Conservation (phyloP, 2,888 invertebrate genomes). For the Julus scandinavius region DNA sequence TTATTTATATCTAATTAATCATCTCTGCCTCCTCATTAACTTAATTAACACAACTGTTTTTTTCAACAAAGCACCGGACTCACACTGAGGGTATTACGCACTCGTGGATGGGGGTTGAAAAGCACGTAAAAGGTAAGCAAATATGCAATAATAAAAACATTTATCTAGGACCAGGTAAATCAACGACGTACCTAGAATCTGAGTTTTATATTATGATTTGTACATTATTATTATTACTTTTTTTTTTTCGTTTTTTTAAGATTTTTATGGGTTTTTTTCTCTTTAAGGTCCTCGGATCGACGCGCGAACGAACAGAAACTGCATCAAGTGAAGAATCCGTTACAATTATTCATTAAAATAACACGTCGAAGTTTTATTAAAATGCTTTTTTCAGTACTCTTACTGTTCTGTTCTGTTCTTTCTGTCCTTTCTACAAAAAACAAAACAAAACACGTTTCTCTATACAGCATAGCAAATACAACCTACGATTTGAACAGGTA, state of each 20-base stretch:
- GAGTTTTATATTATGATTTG: conserved; percentile 39
- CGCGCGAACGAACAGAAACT: not conserved
- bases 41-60: conserved; percentile 29
- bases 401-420: not conserved
- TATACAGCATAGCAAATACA: conserved; percentile 35
- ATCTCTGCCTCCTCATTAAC: conserved; percentile 27
- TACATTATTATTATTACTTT: conserved; percentile 10
- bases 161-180: conserved; percentile 35
- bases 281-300: not conserved
- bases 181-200: conserved; percentile 35
- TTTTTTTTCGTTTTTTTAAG: not conserved
- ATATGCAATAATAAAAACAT: conserved; percentile 42
- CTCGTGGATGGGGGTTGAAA: conserved; percentile 32
- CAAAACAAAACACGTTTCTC: conserved; percentile 1
- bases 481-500: not conserved
- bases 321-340: conserved; percentile 34
- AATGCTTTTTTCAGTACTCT: conserved; percentile 21
- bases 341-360: conserved; percentile 39
- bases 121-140: conserved; percentile 39
- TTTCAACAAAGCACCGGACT: conserved; percentile 42
- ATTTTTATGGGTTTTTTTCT: not conserved
- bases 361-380: conserved; percentile 35
- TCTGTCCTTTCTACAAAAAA: conserved; percentile 35
- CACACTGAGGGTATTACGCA: conserved; percentile 42
- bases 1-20: conserved; percentile 39